These are phyloP conservation scores for Coturnix japonica DNA, from an alignment of 2,113 vertebrate species.

Conservation along the genomic window DNA sequence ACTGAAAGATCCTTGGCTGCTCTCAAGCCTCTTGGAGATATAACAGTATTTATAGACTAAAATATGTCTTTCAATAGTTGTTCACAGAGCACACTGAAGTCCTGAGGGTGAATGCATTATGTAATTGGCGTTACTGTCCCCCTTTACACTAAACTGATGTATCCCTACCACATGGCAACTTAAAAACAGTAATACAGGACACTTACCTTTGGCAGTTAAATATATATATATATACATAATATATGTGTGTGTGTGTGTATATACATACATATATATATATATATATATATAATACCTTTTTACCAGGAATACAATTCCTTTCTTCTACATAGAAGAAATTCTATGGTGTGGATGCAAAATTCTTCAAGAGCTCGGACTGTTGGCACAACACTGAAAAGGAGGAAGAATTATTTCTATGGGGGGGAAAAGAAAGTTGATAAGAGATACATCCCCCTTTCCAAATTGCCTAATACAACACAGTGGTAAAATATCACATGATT, in stretches of 20 bases:
- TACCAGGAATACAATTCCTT: background rate
- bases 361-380: background rate
- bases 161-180: background rate
- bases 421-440: background rate
- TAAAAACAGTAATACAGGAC: background rate
- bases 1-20: background rate
- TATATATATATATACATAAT: no score
- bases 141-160: background rate
- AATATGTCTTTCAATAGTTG: background rate
- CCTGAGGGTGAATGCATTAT: background rate
- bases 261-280: no score
- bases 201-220: background rate
- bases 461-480: background rate
- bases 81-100: background rate
- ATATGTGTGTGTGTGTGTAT: no score
- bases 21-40: background rate
- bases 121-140: background rate
- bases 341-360: background rate
- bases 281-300: background rate
- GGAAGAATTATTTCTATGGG: background rate
- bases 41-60: background rate
- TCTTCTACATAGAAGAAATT: background rate
- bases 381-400: background rate
- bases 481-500: background rate
- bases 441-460: background rate